Base-by-base conservation (phyloP, 2,797 vertebrate genomes). In the Huso huso region DNA sequence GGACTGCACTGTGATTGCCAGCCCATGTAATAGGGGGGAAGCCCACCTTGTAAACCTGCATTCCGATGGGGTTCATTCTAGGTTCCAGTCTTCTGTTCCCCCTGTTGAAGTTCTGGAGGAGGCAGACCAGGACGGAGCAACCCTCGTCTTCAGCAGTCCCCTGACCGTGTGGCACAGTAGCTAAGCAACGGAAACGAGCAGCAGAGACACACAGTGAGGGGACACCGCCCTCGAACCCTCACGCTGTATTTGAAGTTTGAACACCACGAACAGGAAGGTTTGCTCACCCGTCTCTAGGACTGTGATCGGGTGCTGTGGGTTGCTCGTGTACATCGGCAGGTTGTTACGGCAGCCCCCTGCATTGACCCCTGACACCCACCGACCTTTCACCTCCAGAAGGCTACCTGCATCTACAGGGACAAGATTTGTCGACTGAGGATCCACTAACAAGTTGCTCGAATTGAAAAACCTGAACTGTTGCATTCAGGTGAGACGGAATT, bases 301-400 rank as follows among this genome's bases (percentile, higher is more conserved):
- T 18, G 58, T 67, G 13, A 67, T 62, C 9, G 66, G 66, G 48
- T 62, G 61, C 50, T 67, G 66, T 23, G 66, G 66, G 49, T 67
- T 67, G 60, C 49, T 51, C 12, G 57, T 48, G 49, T 67, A 67
- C 18, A 51, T 62, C 3, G 7, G 10, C 50, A 67, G 51, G 37
- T 67, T 62, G 50, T 67, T 67, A 7, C 66, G 49, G 60, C 66
- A 61, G 59, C 66, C 66, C 7, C 66, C 66, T 12, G 66, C 66
- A 37, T 67, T 67, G 12, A 48, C 48, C 59, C 66, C 66, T 23
- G 49, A 48, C 50, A 61, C 13, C 66, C 66, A 67, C 50, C 7
- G 66, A 62, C 66, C 9, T 50, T 53, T 67, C 10, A 67, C 66
- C 50, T 67, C 50, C 23, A 50, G 55, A 48, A 67, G 48, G 49